Evolutionary conservation across 2,888 invertebrate genomes (phyloP), one percentile per base, ranked within the genome.

Genomic region (Nephrotoma flavescens): DNA sequence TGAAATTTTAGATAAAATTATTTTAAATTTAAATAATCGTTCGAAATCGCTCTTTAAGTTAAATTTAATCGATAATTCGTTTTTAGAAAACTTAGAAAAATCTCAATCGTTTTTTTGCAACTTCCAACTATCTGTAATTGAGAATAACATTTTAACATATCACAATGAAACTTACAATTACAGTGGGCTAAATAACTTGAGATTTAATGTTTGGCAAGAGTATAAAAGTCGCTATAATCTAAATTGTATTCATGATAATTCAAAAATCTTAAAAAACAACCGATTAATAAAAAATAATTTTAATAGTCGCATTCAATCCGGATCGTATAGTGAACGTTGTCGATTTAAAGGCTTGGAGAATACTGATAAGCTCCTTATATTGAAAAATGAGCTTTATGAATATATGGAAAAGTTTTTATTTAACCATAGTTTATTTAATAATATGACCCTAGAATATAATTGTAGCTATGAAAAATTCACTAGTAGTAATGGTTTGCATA

Each of bases 41-140:
- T 89, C 90, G 57, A 89, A 89, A 52, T 90, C 95, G 0, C 91
- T 97, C 89, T 95, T 97, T 89, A 91, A 93, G 0, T 90, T 93
- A 41, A 90, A 92, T 3, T 91, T 92, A 42, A 93, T 97, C 86
- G 95, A 95, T 0, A 89, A 92, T 0, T 90, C 91, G 57, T 97
- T 96, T 89, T 89, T 96, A 1, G 90, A 92, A 41, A 94, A 95
- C 90, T 91, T 97, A 6, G 92, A 94, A 87, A 92, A 93, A 11
- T 95, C 95, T 89, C 93, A 94, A 0, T 90, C 93, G 84, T 94
- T 94, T 89, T 97, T 96, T 89, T 94, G 94, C 91, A 92, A 93
- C 52, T 92, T 93, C 87, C 96, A 96, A 90, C 94, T 94, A 87
- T 91, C 93, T 88, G 94, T 94, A 0, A 96, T 96, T 86, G 92